Base-by-base conservation (phyloP, 2,113 vertebrate genomes). In the Cyphomyrus discorhynchus region DNA sequence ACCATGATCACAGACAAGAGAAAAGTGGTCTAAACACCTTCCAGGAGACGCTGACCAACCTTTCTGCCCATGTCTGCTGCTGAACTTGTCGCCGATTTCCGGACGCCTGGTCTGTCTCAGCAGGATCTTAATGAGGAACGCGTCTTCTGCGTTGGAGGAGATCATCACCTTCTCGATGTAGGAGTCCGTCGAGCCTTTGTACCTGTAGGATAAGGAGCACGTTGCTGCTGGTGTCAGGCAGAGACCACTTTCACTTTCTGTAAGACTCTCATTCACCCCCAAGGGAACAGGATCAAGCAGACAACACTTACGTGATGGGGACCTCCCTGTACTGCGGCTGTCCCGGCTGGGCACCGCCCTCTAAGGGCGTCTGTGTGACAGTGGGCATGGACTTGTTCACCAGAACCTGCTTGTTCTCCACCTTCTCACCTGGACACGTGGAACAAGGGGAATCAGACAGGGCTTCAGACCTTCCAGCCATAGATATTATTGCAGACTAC, bases 81-180 rank as follows among this genome's bases (percentile, higher is more conserved):
- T 99, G 94, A 99, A 99, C 89, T 99, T 99, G 95, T 99, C 98
- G 92, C 98, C 98, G 35, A 99, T 99, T 94, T 99, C 98, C 0
- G 98, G 98, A 11, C 98, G 96, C 90, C 98, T 97, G 0, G 98
- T 99, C 95, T 99, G 98, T 88, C 98, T 96, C 92, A 99, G 95
- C n/a, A 99, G 95, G 95, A 99, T 99, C 96, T 99, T 99, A 92
- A 99, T 98, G 91, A 99, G 96, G 95, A 99, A 99, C 39, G 98
- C 98, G 45, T 99, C 98, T 91, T 99, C 98, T 0, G 98, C 98
- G 27, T 99, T 99, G 91, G 98, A 99, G 0, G 98, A 99, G 93
- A 99, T 99, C 98, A 99, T 99, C 89, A 99, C 98, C 92, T 99
- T 99, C 93, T 99, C 98, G 7, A 99, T 97, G 82, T 99, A 99